Percentiles rank a stretch among this genome's conserved stretches.
Conservation (phyloP, 2,113 vertebrate species). For the Lophotis ruficrista region DNA sequence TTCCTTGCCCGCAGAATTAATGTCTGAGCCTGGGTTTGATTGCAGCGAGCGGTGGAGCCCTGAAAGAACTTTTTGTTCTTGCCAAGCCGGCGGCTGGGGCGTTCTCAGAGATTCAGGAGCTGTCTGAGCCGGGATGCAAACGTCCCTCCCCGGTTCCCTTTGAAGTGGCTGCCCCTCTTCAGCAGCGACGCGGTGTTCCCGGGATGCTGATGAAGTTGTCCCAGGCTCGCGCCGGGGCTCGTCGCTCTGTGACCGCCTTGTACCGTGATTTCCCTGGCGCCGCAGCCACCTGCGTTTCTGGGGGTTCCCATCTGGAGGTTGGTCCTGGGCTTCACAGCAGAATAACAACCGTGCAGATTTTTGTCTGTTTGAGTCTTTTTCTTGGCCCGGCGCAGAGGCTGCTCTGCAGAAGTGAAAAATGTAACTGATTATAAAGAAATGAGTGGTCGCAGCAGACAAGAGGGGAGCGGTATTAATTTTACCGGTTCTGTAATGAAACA, state of each 20-base stretch:
- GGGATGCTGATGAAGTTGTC: slow-evolving; percentile 39
- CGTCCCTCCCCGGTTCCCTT: neutral
- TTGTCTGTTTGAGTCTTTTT: neutral
- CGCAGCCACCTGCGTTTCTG: neutral
- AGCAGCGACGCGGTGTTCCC: neutral
- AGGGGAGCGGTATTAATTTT: neutral
- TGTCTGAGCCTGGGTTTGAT: neutral
- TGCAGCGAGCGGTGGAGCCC: neutral
- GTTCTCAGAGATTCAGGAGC: slow-evolving; percentile 28
- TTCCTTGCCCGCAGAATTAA: neutral
- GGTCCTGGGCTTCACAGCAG: neutral
- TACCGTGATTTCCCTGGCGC: neutral
- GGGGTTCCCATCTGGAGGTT: neutral
- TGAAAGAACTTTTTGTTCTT: slow-evolving; percentile 37
- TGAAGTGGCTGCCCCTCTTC: neutral
- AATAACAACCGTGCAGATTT: neutral
- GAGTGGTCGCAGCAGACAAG: neutral
- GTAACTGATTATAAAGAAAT: slow-evolving; percentile 1
- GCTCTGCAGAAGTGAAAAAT: slow-evolving; percentile 41
- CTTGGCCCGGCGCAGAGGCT: neutral
- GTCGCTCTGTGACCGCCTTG: neutral
- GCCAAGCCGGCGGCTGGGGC: neutral
- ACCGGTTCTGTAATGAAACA: slow-evolving; percentile 14
- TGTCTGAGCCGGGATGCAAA: slow-evolving; percentile 4
- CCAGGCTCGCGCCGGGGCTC: neutral